Evolutionary conservation across 23 tunicate species (phyloP), one percentile per base, ranked within the genome.

Genomic region (Ascidia mentula): DNA sequence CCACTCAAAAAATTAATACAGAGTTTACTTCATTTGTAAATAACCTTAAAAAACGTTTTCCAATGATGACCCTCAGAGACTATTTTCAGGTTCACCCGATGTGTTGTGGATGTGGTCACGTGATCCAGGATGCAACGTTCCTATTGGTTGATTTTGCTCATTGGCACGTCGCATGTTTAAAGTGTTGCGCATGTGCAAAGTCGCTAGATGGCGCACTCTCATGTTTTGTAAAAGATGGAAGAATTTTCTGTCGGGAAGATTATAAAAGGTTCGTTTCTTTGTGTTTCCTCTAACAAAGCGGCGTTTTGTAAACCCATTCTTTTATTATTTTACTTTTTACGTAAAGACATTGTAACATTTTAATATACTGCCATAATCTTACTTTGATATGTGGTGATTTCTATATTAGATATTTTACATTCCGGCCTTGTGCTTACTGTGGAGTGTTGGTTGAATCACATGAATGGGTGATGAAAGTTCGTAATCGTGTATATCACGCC

Each of bases 101-200:
- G 0, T 85, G 89, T 72, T 60, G 36, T 31, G 89, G 89, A 6
- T 85, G 89, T 46, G 82, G 76, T 20, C 72, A 85, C 60, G 34
- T 72, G 33, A 74, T 86, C 31, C 31, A 20, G 15, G 90, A 79
- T 34, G 28, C 76, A 35, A 42, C 82, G 26, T 77, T 79, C 31
- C 59, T 86, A 33, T 59, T 72, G 59, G 84, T 86, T 31, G 90
- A 79, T 1, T 40, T 40, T 60, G 18, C 20, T 38, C 35, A 38
- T 39, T 86, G 90, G 90, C 90, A 86, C 53, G 59, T 74, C 60
- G 31, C 80, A 18, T 86, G 90, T 59, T 78, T 86, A 22, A 79
- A 79, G 32, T 86, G 90, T 39, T 73, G 80, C 80, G 84, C 75
- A 59, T 86, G 90, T 69, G 84, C 84, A 59, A 32, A 9, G 36